phyloP scores from a whole-genome alignment of 2,888 invertebrate genomes.

The Hemaris fuciformis region DNA sequence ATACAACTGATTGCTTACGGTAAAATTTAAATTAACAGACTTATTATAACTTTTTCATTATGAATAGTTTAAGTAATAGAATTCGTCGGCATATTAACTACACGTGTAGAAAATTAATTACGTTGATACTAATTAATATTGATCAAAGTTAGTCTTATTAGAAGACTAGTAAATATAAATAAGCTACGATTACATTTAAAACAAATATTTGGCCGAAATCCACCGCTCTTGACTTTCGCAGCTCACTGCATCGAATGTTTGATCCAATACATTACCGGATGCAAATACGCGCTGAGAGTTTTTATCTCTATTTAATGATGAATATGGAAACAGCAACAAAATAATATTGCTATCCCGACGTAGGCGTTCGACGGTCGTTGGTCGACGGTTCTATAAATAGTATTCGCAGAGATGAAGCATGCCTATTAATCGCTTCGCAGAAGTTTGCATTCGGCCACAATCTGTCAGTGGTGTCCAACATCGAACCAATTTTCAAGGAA shows the following conservation, averaged over 20 bases:
- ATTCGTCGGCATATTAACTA: too few relatives aligned
- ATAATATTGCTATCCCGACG: constrained; percentile 16
- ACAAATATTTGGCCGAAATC: background rate
- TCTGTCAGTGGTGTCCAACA: background rate
- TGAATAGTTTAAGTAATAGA: too few relatives aligned
- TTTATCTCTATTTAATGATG: constrained; percentile 30
- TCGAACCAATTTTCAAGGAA: background rate
- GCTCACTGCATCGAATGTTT: background rate
- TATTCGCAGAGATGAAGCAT: constrained; percentile 31
- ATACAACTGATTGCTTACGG: too few relatives aligned
- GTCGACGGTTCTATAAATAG: constrained; percentile 34
- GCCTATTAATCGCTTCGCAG: constrained; percentile 32
- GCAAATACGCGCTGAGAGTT: constrained; percentile 12
- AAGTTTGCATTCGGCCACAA: constrained; percentile 5
- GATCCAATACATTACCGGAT: background rate
- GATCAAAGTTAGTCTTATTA: too few relatives aligned
- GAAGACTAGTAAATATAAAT: too few relatives aligned
- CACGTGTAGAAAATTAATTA: too few relatives aligned
- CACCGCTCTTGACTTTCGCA: too few relatives aligned
- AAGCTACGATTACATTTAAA: background rate
- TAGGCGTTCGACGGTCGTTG: constrained; percentile 14
- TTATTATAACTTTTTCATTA: too few relatives aligned
- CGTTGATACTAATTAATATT: too few relatives aligned
- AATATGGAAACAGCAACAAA: constrained; percentile 20
- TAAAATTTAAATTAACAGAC: too few relatives aligned